Base-by-base conservation (phyloP, 2,113 vertebrate species). In the Corydoras sp. region DNA sequence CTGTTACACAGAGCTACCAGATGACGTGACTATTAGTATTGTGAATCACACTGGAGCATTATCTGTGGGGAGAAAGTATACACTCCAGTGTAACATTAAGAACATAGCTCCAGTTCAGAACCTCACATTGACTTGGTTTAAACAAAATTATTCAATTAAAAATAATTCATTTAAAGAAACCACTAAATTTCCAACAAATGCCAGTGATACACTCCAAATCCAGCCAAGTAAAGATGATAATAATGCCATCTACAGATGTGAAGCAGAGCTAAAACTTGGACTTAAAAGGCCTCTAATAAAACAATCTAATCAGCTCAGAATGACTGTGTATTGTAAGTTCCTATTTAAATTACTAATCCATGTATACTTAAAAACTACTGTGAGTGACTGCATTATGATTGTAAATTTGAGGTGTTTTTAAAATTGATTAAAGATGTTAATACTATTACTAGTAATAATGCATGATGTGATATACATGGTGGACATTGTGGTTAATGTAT, bases 51-150 rank as follows among this genome's bases (percentile, higher is more conserved):
- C 0, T 1, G 3, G 6, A 3, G 0, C 32, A 24, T 3, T 53
- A 3, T 53, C 6, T 0, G 82, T 78, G 14, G 80, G 76, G 0
- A 0, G 29, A 11, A 7, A 10, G 0, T 54, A 80, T 14, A 6
- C 13, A 2, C 69, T 92, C 62, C 18, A 13, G 58, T 90, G 92
- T 81, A 76, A 86, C 9, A 58, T 90, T 54, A 0, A 0, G 0
- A 18, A 72, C 0, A 86, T 80, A 0, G 82, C 70, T 0, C 88
- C 89, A 0, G 51, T 72, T 62, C 0, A 11, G 4, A 35, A 77
- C 8, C 80, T 91, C 66, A 65, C 0, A 0, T 65, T 86, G 62
- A 81, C 0, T 13, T 85, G 90, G 79, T 79, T 80, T 63, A 82
- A 1, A 31, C 76, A 74, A 0, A 0, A 75, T 5, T 14, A 50